A percentile compares a stretch with the other conserved stretches of the same genome.
Conservation (phyloP, 2,113 vertebrate genomes). For the Meriones unguiculatus region DNA sequence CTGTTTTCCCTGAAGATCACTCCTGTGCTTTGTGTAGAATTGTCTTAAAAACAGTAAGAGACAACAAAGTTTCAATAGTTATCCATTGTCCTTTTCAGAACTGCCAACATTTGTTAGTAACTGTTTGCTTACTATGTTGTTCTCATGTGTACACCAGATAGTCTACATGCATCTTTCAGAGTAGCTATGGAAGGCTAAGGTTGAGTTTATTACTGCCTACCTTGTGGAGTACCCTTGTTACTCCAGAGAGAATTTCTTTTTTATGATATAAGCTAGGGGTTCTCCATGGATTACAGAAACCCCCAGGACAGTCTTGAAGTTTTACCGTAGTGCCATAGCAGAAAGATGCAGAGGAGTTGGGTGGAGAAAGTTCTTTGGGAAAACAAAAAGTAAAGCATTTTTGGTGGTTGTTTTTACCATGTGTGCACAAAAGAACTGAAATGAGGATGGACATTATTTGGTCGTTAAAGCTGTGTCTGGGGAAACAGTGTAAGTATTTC, state of each 20-base stretch:
- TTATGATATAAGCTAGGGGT: not conserved
- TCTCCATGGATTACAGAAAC: not conserved
- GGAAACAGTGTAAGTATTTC: conserved; percentile 15
- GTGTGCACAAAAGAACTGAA: not conserved
- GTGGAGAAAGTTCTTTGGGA: conserved; percentile 24
- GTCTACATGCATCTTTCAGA: not conserved
- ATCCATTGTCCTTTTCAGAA: conserved; percentile 20
- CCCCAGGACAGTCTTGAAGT: conserved; percentile 39
- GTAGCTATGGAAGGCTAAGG: not conserved
- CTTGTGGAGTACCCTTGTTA: not conserved
- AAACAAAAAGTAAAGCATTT: not conserved
- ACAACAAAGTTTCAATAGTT: not conserved
- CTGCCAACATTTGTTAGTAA: not conserved
- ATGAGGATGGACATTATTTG: not conserved
- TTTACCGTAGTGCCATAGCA: conserved; percentile 49
- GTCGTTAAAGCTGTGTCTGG: not conserved
- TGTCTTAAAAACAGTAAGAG: conserved; percentile 33
- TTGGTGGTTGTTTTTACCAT: not conserved
- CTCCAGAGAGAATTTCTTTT: conserved; percentile 6
- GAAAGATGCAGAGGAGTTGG: conserved; percentile 10
- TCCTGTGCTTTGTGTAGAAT: conserved; percentile 43
- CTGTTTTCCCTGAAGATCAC: not conserved
- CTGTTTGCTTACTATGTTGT: not conserved
- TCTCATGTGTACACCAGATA: not conserved
- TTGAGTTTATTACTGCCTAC: not conserved